These are phyloP conservation scores for Eudemis profundana DNA, from an alignment of 2,888 invertebrate genomes.

Conservation along the genomic window DNA sequence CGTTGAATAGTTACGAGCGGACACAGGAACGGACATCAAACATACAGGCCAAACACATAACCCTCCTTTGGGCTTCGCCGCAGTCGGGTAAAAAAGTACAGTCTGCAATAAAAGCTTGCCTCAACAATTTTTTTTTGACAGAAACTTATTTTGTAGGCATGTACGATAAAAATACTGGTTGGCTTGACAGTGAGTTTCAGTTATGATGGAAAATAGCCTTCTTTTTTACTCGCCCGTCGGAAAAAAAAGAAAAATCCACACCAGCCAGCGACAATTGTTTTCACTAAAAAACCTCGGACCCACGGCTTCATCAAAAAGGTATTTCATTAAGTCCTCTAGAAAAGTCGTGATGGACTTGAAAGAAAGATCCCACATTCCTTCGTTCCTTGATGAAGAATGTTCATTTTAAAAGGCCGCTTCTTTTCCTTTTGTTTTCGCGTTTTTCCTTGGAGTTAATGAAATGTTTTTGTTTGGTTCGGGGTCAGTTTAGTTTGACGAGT, in stretches of 20 bases:
- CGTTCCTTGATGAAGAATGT: slow-evolving; percentile 78
- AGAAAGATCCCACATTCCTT: slow-evolving; percentile 80
- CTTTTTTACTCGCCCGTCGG: slow-evolving; percentile 45
- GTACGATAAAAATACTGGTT: no score
- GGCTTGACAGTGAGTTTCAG: no score
- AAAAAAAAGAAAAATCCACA: slow-evolving; percentile 41
- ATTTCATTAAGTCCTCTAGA: slow-evolving; percentile 81
- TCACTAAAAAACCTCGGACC: slow-evolving; percentile 59
- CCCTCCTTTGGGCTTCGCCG: no score
- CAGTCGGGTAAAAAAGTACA: no score
- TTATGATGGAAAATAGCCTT: background rate
- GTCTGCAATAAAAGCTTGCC: no score
- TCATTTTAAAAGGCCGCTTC: slow-evolving; percentile 69
- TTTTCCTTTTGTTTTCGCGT: slow-evolving; percentile 62
- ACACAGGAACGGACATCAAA: no score
- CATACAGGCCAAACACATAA: no score
- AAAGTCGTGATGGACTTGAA: slow-evolving; percentile 61
- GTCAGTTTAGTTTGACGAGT: no score
- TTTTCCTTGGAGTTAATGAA: slow-evolving; percentile 55
- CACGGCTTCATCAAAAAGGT: slow-evolving; percentile 78
- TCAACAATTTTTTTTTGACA: no score
- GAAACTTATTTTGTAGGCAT: no score
- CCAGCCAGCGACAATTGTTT: slow-evolving; percentile 50
- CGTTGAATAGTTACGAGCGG: no score
- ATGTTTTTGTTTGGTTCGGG: slow-evolving; percentile 31